Percentiles rank a stretch among this genome's conserved stretches.
These are phyloP conservation scores for Aspidapion aeneum DNA, from an alignment of 2,888 invertebrate genomes.

Conservation along the genomic window DNA sequence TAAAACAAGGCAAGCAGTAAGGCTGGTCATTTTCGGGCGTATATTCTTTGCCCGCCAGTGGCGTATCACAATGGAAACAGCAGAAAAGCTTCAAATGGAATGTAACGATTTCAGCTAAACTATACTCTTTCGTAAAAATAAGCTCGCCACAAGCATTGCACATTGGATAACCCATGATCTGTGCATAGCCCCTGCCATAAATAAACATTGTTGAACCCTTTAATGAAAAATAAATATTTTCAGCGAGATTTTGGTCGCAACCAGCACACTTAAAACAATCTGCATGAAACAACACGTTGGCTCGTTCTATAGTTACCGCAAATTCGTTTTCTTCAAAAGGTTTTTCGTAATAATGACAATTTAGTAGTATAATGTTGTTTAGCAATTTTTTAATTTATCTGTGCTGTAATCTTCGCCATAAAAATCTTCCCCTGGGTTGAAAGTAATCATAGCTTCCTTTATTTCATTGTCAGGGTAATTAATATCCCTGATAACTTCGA, in stretches of 20 bases:
- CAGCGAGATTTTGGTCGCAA: constrained; percentile 79
- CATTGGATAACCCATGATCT: constrained; percentile 76
- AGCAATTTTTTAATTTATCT: constrained; percentile 30
- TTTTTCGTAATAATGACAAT: constrained; percentile 62
- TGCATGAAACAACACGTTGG: constrained; percentile 80
- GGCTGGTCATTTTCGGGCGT: constrained; percentile 77
- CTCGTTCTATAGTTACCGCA: constrained; percentile 70
- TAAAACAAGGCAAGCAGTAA: constrained; percentile 74
- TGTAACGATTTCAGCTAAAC: constrained; percentile 77
- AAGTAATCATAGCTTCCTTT: constrained; percentile 31
- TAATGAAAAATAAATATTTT: constrained; percentile 82
- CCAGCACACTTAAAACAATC: constrained; percentile 80
- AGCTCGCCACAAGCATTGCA: constrained; percentile 90
- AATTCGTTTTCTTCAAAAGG: constrained; percentile 69
- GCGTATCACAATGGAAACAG: constrained; percentile 78
- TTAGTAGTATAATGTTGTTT: constrained; percentile 38
- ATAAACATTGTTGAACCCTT: constrained; percentile 67
- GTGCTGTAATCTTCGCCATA: constrained; percentile 25
- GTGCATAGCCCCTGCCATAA: constrained; percentile 83
- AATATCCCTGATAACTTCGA: constrained; percentile 43
- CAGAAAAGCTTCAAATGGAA: constrained; percentile 89
- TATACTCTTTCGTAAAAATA: constrained; percentile 85
- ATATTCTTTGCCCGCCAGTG: constrained; percentile 77
- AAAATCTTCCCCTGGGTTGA: constrained; percentile 24
- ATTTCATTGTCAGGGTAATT: constrained; percentile 34